Conservation (phyloP, 1,140 invertebrate genomes). For the Drosophila paulistorum region DNA sequence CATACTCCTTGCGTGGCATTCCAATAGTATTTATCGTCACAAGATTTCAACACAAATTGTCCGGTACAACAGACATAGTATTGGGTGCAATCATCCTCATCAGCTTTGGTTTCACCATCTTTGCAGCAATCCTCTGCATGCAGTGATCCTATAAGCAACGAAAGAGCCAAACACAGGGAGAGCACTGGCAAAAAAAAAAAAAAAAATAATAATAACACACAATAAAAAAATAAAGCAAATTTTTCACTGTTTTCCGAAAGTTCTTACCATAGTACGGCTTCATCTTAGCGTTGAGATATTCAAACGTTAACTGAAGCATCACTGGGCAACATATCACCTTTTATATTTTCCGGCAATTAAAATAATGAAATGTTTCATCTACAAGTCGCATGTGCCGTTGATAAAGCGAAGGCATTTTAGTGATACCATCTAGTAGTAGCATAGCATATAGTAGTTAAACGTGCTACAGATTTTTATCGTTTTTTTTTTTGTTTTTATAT, state of each 20-base stretch:
- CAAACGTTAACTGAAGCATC: slow-evolving; percentile 43
- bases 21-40: slow-evolving; percentile 46
- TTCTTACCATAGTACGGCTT: slow-evolving; percentile 44
- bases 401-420: slow-evolving; percentile 44
- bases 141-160: slow-evolving; percentile 28
- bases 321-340: slow-evolving; percentile 38
- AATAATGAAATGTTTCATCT: slow-evolving; percentile 59
- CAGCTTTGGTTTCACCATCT: slow-evolving; percentile 43
- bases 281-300: slow-evolving; percentile 48
- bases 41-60: slow-evolving; percentile 48
- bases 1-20: neutral
- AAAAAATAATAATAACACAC: too few relatives aligned
- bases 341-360: slow-evolving; percentile 69
- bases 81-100: slow-evolving; percentile 48
- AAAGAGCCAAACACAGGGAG: slow-evolving; percentile 29
- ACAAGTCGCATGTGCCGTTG: slow-evolving; percentile 35
- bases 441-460: slow-evolving; percentile 41
- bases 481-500: neutral
- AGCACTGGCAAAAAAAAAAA: slow-evolving; percentile 5
- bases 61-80: slow-evolving; percentile 55
- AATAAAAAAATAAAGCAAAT: neutral
- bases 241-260: neutral
- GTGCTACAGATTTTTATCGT: slow-evolving; percentile 20
- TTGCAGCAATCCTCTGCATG: slow-evolving; percentile 50
- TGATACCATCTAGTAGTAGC: slow-evolving; percentile 37